Conservation (phyloP, 2,797 vertebrate species). For the Pangasius krempfi region DNA sequence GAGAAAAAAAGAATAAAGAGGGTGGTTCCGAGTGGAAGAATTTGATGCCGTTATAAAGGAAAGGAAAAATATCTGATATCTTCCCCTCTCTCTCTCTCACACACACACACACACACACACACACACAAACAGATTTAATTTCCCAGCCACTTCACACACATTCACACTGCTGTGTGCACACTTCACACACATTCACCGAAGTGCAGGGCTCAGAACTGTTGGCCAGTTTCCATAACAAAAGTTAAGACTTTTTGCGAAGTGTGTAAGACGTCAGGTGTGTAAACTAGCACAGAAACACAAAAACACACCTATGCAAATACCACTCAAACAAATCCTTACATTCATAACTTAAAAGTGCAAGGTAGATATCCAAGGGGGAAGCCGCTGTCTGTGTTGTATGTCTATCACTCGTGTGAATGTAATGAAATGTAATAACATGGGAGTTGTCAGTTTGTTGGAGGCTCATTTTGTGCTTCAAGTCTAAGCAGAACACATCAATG, state of each 20-base stretch:
- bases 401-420: neutral
- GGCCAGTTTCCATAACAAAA: neutral
- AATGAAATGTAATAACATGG: neutral
- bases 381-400: neutral
- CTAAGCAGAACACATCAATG: neutral
- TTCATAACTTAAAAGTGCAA: neutral
- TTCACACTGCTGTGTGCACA: neutral
- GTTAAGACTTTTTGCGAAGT: neutral
- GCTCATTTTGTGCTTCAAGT: neutral
- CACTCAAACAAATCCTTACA: neutral
- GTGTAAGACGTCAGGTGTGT: neutral
- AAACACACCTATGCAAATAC: neutral
- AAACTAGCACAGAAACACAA: neutral
- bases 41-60: neutral
- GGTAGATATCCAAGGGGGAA: neutral
- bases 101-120: neutral
- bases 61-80: neutral
- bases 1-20: neutral
- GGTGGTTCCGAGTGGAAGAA: neutral
- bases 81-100: neutral
- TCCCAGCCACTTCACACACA: too few species aligned
- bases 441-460: neutral
- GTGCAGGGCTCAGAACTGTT: neutral
- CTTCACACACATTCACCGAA: neutral
- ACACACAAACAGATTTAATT: neutral